Evolutionary conservation across 2,797 vertebrate species (phyloP).

Genomic region (Leucoraja ocellata): DNA sequence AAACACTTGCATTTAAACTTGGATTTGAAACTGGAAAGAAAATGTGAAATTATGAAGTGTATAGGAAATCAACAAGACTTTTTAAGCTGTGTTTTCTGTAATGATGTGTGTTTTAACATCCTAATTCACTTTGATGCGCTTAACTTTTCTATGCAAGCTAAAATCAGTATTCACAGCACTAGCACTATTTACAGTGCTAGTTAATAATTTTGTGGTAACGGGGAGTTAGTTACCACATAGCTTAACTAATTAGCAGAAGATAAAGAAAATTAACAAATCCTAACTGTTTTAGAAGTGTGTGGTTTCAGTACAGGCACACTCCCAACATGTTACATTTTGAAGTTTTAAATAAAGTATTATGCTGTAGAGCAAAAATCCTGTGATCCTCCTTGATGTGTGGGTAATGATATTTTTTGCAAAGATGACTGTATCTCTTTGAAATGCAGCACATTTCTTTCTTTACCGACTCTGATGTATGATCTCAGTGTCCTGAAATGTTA

Average conservation of each 20-base stretch:
- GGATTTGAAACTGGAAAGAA: background rate
- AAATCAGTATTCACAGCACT: background rate
- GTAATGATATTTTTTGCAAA: background rate
- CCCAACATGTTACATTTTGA: background rate
- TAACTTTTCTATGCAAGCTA: background rate
- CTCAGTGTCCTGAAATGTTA: background rate
- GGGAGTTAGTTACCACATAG: background rate
- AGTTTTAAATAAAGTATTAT: background rate
- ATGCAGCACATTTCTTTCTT: background rate
- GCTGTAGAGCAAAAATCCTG: background rate
- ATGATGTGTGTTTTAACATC: background rate
- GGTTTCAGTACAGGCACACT: background rate
- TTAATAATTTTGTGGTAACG: background rate
- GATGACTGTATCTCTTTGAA: background rate
- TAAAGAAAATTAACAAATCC: background rate
- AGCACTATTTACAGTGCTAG: background rate
- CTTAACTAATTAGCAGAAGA: background rate
- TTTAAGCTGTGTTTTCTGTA: background rate
- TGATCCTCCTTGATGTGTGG: background rate
- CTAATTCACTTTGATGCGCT: background rate
- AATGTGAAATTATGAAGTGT: background rate
- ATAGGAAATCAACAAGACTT: background rate
- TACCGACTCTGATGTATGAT: background rate
- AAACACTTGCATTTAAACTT: background rate
- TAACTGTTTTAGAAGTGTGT: background rate